Evolutionary conservation across 2,113 vertebrate species (phyloP), one percentile per base, ranked within the genome.

Genomic region (Rhinogobius similis): DNA sequence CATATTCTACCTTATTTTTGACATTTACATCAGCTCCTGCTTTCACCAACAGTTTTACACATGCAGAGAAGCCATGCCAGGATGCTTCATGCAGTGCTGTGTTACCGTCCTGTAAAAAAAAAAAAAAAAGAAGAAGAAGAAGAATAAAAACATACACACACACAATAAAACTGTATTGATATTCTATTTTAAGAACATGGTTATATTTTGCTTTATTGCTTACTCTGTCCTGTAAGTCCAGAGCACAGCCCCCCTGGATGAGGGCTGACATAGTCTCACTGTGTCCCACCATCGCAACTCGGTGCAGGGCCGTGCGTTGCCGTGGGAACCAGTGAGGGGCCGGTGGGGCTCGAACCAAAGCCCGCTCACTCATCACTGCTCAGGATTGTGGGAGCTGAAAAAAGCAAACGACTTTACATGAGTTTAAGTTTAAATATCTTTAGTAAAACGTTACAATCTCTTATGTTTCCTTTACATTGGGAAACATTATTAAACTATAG

Each of bases 11-110:
- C 94, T 96, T 95, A 88, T 97, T 98, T 83, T 87, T 95, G 81
- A 94, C 91, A 76, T 95, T 92, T 56, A 96, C 93, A 0, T 95
- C 94, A 48, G 95, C 96, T 73, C 94, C 94, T 18, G 94, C 94
- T 89, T 95, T 95, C 87, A 97, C 87, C 1, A 98, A 93, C 70
- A 95, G 91, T 86, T 96, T 96, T 83, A 94, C 94, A 53, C 94
- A 96, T 72, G 94, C 93, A 80, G 93, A 94, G 91, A 96, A 98
- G 16, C 96, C 96, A 1, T 98, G 96, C 96, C 96, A 98, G 10
- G 93, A 93, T 0, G 92, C 94, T 87, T 98, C 96, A 1, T 98
- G 95, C 50, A 98, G 93, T 41, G 95, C 96, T 0, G 95, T 95
- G 82, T 96, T 97, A 58, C 96, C 95, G 1, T 96, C 95, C 96